A percentile compares a stretch with the other conserved stretches of the same genome.
Conservation (phyloP, 2,113 vertebrate genomes). For the Lichenostomus cassidix region DNA sequence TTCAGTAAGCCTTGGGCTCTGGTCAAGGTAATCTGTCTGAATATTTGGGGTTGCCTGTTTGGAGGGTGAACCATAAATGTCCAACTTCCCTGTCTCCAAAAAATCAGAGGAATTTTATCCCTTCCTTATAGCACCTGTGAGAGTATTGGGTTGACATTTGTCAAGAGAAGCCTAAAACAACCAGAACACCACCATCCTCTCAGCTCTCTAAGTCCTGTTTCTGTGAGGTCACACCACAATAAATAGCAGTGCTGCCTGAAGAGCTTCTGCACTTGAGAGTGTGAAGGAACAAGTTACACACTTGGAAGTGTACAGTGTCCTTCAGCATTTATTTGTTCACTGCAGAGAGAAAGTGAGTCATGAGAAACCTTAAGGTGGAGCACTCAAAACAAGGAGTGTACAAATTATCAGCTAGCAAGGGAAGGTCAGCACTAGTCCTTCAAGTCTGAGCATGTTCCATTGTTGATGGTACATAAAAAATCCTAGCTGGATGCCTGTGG, state of each 20-base stretch:
- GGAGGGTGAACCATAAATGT: background rate
- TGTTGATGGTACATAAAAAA: conserved; percentile 46
- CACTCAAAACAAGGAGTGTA: conserved; percentile 69
- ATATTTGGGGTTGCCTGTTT: background rate
- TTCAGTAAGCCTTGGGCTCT: background rate
- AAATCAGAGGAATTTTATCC: background rate
- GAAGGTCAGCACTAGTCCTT: conserved; percentile 61
- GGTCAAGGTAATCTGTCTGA: background rate
- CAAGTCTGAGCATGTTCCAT: conserved; percentile 65
- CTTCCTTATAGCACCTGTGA: background rate
- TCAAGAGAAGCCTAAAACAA: background rate
- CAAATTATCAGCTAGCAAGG: conserved; percentile 58
- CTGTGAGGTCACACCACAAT: background rate
- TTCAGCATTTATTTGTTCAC: conserved; percentile 34
- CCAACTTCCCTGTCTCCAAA: background rate
- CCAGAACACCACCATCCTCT: background rate
- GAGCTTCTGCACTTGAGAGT: background rate
- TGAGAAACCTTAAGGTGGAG: conserved; percentile 73
- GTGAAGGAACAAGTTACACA: background rate
- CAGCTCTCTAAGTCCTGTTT: background rate
- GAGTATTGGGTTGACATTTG: background rate
- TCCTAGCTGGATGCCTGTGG: conserved; percentile 42
- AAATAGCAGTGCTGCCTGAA: background rate
- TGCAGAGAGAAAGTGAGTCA: conserved; percentile 69
- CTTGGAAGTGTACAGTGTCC: background rate